Base-by-base conservation (phyloP, 2,888 invertebrate species). In the Ophraella communa region DNA sequence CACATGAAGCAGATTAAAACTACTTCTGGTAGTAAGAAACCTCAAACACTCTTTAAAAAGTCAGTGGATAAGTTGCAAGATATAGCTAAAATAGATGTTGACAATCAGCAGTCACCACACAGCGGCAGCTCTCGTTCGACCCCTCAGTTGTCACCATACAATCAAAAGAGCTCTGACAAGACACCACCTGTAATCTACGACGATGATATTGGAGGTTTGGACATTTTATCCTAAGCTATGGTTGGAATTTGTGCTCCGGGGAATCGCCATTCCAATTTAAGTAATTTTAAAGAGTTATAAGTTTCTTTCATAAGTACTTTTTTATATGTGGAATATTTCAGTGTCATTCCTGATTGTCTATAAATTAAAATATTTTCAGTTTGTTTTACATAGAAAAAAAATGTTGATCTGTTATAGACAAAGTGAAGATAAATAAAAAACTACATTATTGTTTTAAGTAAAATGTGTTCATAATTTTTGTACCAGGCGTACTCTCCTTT, bases 161-260 rank as follows among this genome's bases (percentile, higher is more conserved):
- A 42, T 54, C 54, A 54, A 20, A 53, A 8, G 39, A 54, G 39
- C 54, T 54, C 54, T 39, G 54, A 21, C 54, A 27, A 54, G 39
- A 54, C 39, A 54, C 54, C 54, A 54, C 17, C 21, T 54, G 21
- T 39, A 54, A 11, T 27, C 54, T 20, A 54, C 54, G 11, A 54
- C 11, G 35, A 54, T 27, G 35, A 54, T 21, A 54, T 39, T 54
- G 39, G 39, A 54, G 54, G 53, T 53, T 53, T 53, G 53, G 53
- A 53, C 53, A 53, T 53, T 53, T 30, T 53, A 53, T 53, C 53
- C 54, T 42, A 54, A 54, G 39, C 54, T 27, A 54, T 54, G 54
- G 42, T 54, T 54, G 54, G 23, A 47, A 47, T 52, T 30, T 52
- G 52, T 52, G 33, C 27, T 52, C 30, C 20, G 52, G 52, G 52